Base-by-base conservation (phyloP, 2,113 vertebrate genomes). In the Orycteropus afer region DNA sequence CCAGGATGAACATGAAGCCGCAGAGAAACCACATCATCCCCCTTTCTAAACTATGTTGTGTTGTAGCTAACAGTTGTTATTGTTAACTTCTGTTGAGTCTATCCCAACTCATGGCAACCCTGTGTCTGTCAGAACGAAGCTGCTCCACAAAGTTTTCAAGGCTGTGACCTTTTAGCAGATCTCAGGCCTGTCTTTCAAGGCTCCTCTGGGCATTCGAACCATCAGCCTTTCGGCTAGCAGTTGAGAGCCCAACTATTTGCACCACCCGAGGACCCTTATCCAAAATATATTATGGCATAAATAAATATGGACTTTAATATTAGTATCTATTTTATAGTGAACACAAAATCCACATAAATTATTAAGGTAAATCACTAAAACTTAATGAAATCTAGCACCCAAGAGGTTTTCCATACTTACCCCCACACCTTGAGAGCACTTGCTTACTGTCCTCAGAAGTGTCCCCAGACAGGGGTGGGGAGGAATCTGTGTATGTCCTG, bases 271-370 rank as follows among this genome's bases (percentile, higher is more conserved):
- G 67, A 69, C 11, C 10, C 42, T 32, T 85, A 94, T 83, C 63
- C 37, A 59, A 80, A 81, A 67, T 4, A 78, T 14, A 82, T 42
- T 49, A 15, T 5, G 17, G 55, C 22, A 71, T 12, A 27, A 51
- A 40, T 27, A 53, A 61, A 1, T 73, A 59, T 55, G 57, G 25
- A 63, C 73, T 61, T 81, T 65, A 42, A n/a, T 34, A 82, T 83
- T 79, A 89, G 86, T 9, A 47, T 69, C n/a, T 78, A n/a, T 55
- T 84, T 93, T 42, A 76, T 25, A 95, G 65, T 40, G 20, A 59
- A n/a, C 37, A 89, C 2, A 92, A 23, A 71, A 67, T 3, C 78
- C 45, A 74, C 29, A 42, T 18, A 77, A 82, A 63, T 79, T 10
- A 13, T 40, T 45, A 91, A 86, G 23, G 49, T 61, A 78, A 74